Evolutionary conservation across 2,888 invertebrate genomes (phyloP).

Genomic region (Volucella bombylans): DNA sequence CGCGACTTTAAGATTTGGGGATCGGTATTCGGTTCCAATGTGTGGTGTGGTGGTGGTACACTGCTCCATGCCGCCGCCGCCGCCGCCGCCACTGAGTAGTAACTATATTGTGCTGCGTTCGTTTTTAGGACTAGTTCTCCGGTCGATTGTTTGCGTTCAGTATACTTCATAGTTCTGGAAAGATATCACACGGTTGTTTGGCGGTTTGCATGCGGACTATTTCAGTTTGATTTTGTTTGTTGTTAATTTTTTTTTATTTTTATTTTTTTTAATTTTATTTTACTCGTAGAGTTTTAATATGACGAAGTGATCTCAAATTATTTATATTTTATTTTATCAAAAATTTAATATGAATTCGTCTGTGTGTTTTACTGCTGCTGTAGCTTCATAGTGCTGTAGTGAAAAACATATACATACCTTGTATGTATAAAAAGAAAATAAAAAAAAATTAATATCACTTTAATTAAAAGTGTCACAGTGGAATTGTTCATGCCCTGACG

Average conservation of each 20-base stretch:
- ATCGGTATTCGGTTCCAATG: slow-evolving; percentile 60
- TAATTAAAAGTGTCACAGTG: slow-evolving; percentile 55
- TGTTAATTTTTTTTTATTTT: slow-evolving; percentile 4
- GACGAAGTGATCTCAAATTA: slow-evolving; percentile 53
- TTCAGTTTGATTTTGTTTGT: slow-evolving; percentile 20
- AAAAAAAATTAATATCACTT: slow-evolving; percentile 27
- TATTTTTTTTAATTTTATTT: slow-evolving; percentile 9
- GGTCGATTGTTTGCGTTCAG: slow-evolving; percentile 69
- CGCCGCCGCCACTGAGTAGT: slow-evolving; percentile 60
- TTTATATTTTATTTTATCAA: slow-evolving; percentile 32
- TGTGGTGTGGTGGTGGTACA: slow-evolving; percentile 66
- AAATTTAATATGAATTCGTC: slow-evolving; percentile 44
- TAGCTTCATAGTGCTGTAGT: slow-evolving; percentile 38
- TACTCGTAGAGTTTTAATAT: slow-evolving; percentile 22
- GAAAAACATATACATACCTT: background rate
- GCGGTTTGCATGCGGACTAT: slow-evolving; percentile 54
- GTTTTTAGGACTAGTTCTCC: slow-evolving; percentile 73
- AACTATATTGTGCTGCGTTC: slow-evolving; percentile 53
- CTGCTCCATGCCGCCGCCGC: slow-evolving; percentile 59
- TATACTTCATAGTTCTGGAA: slow-evolving; percentile 71
- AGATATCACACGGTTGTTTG: slow-evolving; percentile 70
- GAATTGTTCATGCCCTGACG: slow-evolving; percentile 47
- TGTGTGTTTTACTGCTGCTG: slow-evolving; percentile 28
- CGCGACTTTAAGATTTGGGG: slow-evolving; percentile 68
- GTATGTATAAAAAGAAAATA: slow-evolving; percentile 20